Evolutionary conservation across 2,888 invertebrate species (phyloP), one percentile per base, ranked within the genome.

Genomic region (Epinotia demarniana): DNA sequence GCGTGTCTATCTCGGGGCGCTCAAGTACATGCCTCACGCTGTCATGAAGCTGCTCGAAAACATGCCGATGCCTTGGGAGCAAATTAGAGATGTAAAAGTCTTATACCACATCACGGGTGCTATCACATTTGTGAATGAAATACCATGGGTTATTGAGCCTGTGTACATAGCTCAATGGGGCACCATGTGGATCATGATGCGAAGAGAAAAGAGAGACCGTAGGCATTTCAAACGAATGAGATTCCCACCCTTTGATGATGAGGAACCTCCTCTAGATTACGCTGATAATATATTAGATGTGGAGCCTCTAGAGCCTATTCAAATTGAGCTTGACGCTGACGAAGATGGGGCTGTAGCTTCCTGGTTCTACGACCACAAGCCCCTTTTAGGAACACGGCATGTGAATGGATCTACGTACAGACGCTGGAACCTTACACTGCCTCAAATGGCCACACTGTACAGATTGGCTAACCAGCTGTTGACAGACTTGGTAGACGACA

Each of bases 11-110:
- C 95, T 99, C 12, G 99, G 99, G 18, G 99, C 99, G 3, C 92
- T 99, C 66, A 99, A 99, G 89, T 99, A 99, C 87, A 99, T 99
- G 99, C 99, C 99, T 0, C 99, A 99, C 94, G 99, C 99, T 9
- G 99, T 99, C 8, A 96, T 99, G 95, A 99, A 99, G 87, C 95
- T 99, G 1, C 91, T 99, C 77, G 99, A 99, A 90, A 99, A 99
- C 90, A 99, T 99, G 99, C 99, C 99, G 0, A 99, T 99, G 99
- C 99, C 99, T 0, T 99, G 99, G 99, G 99, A 99, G 90, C 99
- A 99, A 93, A 99, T 99, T 78, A 95, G 99, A 78, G 99, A 99
- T 90, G 99, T 99, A 0, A 98, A 98, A 92, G 99, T 99, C 9
- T 94, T 99, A 39, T 99, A 99, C 89, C 99, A 99, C 86, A 99